Evolutionary conservation across 2,888 invertebrate genomes (phyloP).

Genomic region (Trachelus troglodyta): DNA sequence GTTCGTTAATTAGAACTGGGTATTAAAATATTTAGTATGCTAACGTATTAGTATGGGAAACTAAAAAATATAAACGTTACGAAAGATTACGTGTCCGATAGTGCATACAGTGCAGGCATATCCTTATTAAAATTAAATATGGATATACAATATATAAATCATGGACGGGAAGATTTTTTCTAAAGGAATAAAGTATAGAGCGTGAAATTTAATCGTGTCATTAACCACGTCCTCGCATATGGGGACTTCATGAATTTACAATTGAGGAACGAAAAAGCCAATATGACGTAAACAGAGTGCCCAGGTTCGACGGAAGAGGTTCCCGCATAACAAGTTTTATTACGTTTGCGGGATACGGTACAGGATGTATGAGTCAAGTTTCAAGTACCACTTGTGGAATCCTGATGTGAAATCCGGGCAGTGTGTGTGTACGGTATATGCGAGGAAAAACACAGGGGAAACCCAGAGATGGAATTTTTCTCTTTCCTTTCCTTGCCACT

Average conservation of each 20-base stretch:
- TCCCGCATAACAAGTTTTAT: conserved; percentile 34
- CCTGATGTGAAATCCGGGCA: neutral
- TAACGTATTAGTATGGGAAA: neutral
- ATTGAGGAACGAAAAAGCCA: neutral
- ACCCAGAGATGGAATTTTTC: neutral
- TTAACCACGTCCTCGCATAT: neutral
- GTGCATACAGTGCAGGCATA: neutral
- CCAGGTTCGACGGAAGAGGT: neutral
- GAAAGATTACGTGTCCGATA: neutral
- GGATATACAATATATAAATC: neutral
- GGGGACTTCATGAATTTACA: neutral
- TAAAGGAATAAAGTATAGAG: neutral
- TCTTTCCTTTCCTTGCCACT: neutral
- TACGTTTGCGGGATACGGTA: conserved; percentile 24
- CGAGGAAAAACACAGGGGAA: neutral
- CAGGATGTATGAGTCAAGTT: conserved; percentile 42
- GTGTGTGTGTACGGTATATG: neutral
- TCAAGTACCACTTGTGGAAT: conserved; percentile 24
- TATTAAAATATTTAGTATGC: neutral
- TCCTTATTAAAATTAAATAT: neutral
- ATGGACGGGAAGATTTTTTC: neutral
- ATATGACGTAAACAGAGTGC: neutral
- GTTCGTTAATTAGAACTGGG: conserved; percentile 14
- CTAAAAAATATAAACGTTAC: neutral
- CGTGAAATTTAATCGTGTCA: neutral